Percentiles rank a stretch among this genome's conserved stretches.
Evolutionary conservation across 2,888 invertebrate genomes (phyloP).

Genomic region (Mesodorylaimus sp.): DNA sequence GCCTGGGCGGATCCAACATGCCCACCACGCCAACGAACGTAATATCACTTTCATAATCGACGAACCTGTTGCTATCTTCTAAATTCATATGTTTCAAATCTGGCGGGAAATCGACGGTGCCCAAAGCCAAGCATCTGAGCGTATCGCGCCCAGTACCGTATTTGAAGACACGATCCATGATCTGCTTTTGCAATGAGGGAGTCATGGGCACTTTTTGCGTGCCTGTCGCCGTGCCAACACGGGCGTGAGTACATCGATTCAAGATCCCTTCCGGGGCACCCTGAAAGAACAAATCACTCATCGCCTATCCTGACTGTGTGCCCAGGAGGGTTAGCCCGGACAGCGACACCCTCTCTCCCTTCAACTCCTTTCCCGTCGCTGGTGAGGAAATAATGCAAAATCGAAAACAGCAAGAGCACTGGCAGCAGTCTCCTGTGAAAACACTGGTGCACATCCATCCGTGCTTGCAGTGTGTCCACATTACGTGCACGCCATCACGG

Average conservation of each 20-base stretch:
- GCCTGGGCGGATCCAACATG: conserved; percentile 98
- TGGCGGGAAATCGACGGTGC: conserved; percentile 77
- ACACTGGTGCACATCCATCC: no score
- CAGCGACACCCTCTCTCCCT: no score
- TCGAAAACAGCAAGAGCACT: no score
- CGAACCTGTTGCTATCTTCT: conserved; percentile 49
- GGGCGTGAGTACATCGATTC: conserved; percentile 88
- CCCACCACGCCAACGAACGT: conserved; percentile 98
- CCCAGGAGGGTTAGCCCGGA: no score
- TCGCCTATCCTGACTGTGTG: no score
- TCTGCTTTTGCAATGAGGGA: conserved; percentile 69
- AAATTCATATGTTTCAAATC: conserved; percentile 2
- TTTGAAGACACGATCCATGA: conserved; percentile 71
- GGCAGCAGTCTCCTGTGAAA: no score
- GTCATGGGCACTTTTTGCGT: conserved; percentile 75
- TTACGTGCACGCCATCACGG: no score
- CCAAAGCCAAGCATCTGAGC: conserved; percentile 77
- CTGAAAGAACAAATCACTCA: conserved; percentile 23
- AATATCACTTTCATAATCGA: conserved; percentile 79
- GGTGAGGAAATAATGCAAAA: no score
- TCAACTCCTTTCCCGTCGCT: no score
- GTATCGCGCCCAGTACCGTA: conserved; percentile 97
- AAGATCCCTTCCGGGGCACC: conserved; percentile 98
- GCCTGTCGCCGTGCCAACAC: conserved; percentile 78
- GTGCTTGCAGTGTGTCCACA: no score